Percentiles rank a stretch among this genome's conserved stretches.
Conservation (phyloP, 2,113 vertebrate species). For the Cepphus grylle region DNA sequence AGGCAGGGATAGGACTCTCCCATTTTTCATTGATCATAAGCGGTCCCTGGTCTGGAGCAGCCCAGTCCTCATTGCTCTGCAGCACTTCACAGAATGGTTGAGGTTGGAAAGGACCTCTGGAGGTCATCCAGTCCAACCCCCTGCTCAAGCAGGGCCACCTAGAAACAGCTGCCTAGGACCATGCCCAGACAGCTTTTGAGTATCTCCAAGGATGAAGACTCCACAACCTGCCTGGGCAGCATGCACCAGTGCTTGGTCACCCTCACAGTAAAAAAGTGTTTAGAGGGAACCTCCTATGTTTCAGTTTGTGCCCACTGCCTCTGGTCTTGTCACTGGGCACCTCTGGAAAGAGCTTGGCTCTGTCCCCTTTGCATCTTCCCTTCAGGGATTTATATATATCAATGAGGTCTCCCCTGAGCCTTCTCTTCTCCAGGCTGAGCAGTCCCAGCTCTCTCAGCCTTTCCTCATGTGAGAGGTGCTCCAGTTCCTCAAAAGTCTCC, state of each 20-base stretch:
- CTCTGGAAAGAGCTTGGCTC: background rate
- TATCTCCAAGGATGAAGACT: background rate
- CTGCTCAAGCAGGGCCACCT: background rate
- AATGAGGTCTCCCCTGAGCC: background rate
- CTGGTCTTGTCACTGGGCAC: background rate
- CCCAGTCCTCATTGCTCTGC: background rate
- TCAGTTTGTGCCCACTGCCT: background rate
- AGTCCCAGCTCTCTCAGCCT: background rate
- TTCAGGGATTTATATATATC: background rate
- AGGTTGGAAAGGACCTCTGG: background rate
- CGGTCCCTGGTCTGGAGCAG: background rate
- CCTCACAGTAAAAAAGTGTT: background rate
- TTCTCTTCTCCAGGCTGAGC: background rate
- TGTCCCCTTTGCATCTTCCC: background rate
- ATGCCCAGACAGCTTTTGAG: background rate
- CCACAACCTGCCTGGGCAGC: background rate
- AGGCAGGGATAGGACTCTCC: background rate
- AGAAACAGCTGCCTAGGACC: background rate
- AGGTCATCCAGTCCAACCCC: background rate
- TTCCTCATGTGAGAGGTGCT: background rate
- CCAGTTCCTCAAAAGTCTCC: background rate
- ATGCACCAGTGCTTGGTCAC: background rate
- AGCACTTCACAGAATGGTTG: background rate
- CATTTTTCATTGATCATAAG: background rate
- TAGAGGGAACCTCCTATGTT: background rate